Evolutionary conservation across 2,888 invertebrate species (phyloP).

Genomic region (Colostygia pectinataria): DNA sequence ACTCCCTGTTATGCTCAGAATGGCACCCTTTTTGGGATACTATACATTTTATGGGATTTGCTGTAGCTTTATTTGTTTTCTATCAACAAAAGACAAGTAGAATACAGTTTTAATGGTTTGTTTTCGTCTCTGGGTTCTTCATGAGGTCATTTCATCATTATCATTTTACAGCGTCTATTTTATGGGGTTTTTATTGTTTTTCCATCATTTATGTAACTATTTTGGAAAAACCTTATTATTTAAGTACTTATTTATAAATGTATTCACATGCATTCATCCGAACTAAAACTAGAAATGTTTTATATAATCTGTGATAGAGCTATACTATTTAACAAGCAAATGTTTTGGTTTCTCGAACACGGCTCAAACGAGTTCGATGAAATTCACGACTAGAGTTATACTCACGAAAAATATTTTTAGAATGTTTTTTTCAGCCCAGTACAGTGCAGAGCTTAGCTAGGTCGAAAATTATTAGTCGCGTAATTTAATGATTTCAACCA

Average conservation of each 20-base stretch:
- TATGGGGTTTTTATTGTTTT: conserved; percentile 36
- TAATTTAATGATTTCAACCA: no score
- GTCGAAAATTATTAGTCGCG: no score
- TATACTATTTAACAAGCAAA: neutral
- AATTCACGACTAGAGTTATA: no score
- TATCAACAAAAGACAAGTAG: conserved; percentile 40
- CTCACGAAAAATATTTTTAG: no score
- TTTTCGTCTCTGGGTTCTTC: conserved; percentile 53
- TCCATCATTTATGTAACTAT: conserved; percentile 26
- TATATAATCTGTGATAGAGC: conserved; percentile 7
- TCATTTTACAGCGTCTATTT: conserved; percentile 34
- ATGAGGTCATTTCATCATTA: conserved; percentile 43
- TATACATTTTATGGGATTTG: no score
- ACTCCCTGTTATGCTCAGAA: no score
- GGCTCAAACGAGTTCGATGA: no score
- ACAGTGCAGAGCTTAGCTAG: no score
- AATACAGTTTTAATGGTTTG: conserved; percentile 49
- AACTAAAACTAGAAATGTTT: conserved; percentile 9
- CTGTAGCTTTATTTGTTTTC: no score
- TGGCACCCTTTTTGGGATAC: no score
- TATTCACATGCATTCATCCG: conserved; percentile 3
- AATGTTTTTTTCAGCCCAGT: no score
- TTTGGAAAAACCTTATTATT: neutral
- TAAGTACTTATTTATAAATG: neutral
- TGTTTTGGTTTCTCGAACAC: no score